Evolutionary conservation across 2,113 vertebrate genomes (phyloP).

Genomic region (Crocuta crocuta): DNA sequence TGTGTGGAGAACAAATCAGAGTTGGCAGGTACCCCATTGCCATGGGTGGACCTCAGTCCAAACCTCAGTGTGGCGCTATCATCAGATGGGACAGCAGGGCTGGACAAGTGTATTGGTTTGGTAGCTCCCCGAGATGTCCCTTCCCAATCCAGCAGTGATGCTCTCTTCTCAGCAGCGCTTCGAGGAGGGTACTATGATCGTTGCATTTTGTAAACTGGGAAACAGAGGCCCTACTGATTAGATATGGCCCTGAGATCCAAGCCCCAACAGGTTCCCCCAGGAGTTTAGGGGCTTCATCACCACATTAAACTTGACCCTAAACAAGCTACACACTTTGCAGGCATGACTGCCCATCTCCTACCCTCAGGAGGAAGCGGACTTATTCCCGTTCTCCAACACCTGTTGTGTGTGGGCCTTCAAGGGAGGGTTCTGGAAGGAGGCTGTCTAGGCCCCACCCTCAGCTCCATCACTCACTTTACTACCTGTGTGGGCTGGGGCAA

Average conservation of each 20-base stretch:
- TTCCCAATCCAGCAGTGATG: not conserved
- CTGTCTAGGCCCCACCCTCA: fast-evolving
- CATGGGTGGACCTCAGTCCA: not conserved
- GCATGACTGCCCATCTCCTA: not conserved
- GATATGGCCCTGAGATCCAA: not conserved
- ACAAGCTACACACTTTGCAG: not conserved
- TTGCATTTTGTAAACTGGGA: not conserved
- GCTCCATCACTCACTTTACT: not conserved
- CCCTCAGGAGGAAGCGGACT: fast-evolving
- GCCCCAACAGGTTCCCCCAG: not conserved
- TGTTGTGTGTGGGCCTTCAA: not conserved
- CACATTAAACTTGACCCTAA: not conserved
- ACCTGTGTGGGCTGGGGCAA: not conserved
- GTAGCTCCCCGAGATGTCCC: not conserved
- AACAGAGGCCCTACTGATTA: not conserved
- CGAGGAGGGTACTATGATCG: not conserved
- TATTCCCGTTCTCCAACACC: not conserved
- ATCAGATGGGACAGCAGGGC: not conserved
- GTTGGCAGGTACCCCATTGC: not conserved
- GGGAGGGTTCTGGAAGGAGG: not conserved
- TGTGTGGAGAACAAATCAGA: not conserved
- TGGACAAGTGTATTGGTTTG: fast-evolving
- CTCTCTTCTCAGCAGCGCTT: not conserved
- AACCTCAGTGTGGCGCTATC: fast-evolving
- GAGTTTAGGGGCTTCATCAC: not conserved